A percentile compares a stretch with the other conserved stretches of the same genome.
Evolutionary conservation across 1,140 invertebrate species (phyloP).

Genomic region (Venturia canescens): DNA sequence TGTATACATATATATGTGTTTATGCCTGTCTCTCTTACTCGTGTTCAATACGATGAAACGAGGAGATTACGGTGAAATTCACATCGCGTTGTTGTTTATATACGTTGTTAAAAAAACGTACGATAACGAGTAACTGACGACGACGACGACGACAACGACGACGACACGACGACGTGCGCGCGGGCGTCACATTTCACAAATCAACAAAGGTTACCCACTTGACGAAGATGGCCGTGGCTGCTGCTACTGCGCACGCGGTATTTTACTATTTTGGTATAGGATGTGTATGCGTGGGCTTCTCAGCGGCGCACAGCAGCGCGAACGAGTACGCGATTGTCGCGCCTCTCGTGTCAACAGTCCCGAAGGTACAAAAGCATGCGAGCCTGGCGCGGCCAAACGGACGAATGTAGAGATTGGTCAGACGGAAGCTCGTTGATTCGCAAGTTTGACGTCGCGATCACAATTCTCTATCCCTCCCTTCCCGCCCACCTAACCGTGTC

Average conservation of each 20-base stretch:
- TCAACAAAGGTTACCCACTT: slow-evolving; percentile 77
- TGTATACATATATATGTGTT: background rate
- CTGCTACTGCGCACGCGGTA: slow-evolving; percentile 52
- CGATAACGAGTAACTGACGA: slow-evolving; percentile 12
- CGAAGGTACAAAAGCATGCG: slow-evolving; percentile 2
- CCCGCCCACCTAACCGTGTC: background rate
- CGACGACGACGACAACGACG: slow-evolving; percentile 39
- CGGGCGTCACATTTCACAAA: slow-evolving; percentile 76
- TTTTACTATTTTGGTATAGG: slow-evolving; percentile 46
- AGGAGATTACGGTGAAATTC: slow-evolving; percentile 24
- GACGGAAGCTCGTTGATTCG: slow-evolving; percentile 17
- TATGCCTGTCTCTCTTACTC: slow-evolving; percentile 24
- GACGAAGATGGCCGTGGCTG: slow-evolving; percentile 73
- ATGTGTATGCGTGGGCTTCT: slow-evolving; percentile 17
- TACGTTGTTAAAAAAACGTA: slow-evolving; percentile 17
- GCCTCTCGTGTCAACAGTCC: background rate
- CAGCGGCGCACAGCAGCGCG: background rate
- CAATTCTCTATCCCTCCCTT: background rate
- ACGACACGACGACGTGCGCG: slow-evolving; percentile 44
- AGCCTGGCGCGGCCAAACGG: background rate
- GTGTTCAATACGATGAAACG: slow-evolving; percentile 16
- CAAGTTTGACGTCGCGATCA: background rate
- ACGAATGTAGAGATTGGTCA: background rate
- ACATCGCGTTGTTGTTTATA: slow-evolving; percentile 26
- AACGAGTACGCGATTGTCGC: slow-evolving; percentile 9